phyloP scores from a whole-genome alignment of 2,113 vertebrate species.

The Jaculus jaculus region DNA sequence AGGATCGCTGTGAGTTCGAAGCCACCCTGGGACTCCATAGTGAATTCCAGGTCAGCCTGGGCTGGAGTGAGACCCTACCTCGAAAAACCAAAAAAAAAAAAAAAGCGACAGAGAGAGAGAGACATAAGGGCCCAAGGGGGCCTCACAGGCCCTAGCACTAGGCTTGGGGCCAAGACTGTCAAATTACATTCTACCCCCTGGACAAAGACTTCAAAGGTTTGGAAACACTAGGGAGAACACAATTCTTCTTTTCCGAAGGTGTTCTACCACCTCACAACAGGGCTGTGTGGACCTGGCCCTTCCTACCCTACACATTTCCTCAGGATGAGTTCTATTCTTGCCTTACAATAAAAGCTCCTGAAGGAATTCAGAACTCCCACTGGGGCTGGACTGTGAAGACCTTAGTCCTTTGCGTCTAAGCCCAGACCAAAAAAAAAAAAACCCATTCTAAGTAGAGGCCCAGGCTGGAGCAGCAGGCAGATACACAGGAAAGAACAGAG shows the following conservation, averaged over 20 bases:
- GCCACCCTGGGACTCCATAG: too few relatives aligned
- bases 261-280: background rate
- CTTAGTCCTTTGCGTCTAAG: background rate
- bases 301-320: background rate
- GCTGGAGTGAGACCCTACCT: too few relatives aligned
- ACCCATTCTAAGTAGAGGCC: background rate
- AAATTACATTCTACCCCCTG: background rate
- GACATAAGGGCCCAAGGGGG: background rate
- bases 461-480: background rate
- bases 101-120: too few relatives aligned
- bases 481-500: background rate
- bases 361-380: background rate
- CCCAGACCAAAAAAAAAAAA: background rate
- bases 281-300: background rate
- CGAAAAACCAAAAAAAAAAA: too few relatives aligned
- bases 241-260: background rate
- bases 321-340: background rate
- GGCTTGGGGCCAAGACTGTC: background rate
- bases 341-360: background rate
- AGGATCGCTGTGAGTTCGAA: too few relatives aligned
- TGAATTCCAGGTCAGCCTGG: too few relatives aligned
- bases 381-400: background rate
- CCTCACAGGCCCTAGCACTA: accelerated
- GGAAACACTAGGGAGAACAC: background rate
- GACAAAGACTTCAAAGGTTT: background rate